A percentile compares a stretch with the other conserved stretches of the same genome.
Evolutionary conservation across 1,140 invertebrate genomes (phyloP).

Genomic region (Drosophila triauraria): DNA sequence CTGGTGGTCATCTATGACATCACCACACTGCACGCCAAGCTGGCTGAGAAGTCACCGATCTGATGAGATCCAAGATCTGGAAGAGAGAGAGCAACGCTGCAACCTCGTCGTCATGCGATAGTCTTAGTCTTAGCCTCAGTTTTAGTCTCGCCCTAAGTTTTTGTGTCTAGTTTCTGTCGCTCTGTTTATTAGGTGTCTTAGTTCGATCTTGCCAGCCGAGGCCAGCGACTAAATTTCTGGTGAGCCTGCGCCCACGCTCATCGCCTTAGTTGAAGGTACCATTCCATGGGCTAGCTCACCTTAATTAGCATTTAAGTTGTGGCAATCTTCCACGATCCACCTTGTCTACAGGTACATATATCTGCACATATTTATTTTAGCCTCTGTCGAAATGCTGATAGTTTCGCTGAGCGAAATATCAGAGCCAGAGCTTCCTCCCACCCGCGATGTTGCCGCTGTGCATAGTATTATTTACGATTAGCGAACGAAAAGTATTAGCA

Average conservation of each 20-base stretch:
- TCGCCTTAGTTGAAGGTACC: constrained; percentile 61
- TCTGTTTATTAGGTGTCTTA: constrained; percentile 43
- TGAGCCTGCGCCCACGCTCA: constrained; percentile 29
- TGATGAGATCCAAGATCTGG: constrained; percentile 8
- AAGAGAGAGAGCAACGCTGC: constrained; percentile 31
- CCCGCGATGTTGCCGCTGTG: constrained; percentile 46
- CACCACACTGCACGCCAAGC: constrained; percentile 89
- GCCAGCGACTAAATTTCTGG: constrained; percentile 50
- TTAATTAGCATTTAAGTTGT: constrained; percentile 80
- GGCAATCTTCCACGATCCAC: constrained; percentile 56
- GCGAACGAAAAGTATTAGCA: constrained; percentile 42
- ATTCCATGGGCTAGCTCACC: constrained; percentile 58
- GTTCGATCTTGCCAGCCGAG: constrained; percentile 57
- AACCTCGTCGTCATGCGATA: constrained; percentile 68
- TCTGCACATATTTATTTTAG: constrained; percentile 53
- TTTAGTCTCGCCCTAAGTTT: constrained; percentile 40
- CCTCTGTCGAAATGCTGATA: constrained; percentile 50
- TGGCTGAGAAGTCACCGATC: constrained; percentile 85
- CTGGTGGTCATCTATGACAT: constrained; percentile 91
- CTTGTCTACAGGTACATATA: constrained; percentile 8
- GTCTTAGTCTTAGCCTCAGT: constrained; percentile 43
- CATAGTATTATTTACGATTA: constrained; percentile 68
- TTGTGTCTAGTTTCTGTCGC: constrained; percentile 12
- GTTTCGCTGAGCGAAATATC: constrained; percentile 49
- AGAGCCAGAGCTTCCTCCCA: constrained; percentile 23